Base-by-base conservation (phyloP, 2,888 invertebrate genomes). In the Mimachlamys varia region DNA sequence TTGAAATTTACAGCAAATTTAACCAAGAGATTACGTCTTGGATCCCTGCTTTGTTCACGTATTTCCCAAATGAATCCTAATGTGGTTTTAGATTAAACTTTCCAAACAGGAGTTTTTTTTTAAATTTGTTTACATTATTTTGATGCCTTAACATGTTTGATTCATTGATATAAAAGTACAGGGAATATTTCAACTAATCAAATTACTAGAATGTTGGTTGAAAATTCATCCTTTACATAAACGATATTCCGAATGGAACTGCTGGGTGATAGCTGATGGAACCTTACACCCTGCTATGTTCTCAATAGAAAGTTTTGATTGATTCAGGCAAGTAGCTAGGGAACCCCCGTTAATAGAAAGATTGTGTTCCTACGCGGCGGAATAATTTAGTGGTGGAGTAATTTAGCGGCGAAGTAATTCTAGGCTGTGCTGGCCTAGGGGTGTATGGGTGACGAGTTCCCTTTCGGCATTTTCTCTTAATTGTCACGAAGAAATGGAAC, bases 1-100 rank as follows among this genome's bases (percentile, higher is more conserved):
- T 76, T 76, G 76, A 76, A 76, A 76, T 76, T 76, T 76, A 76
- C 76, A 76, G 76, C 76, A 76, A 76, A 33, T 27, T 76, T 76
- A 76, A 33, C 33, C 33, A 7, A 33, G 76, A 33, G 76, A 76
- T 76, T 76, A 76, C 76, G 10, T 76, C 76, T 76, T 3, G 62
- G 3, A 22, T 22, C 62, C 1, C 33, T 27, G 27, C 0, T 33
- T 76, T 76, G 76, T 33, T 33, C 19, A 33, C 17, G 76, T 33
- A 15, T 33, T 10, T 22, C 27, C 27, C 33, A 33, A 76, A 76
- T 76, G 76, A 33, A 76, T 76, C 12, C 33, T 7, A 76, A 76
- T 76, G 76, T 33, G 33, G 76, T 76, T 76, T 76, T 27, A 33
- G 33, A 76, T 76, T 33, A 76, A 76, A 76, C 33, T 76, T 76